Conservation (phyloP, 2,797 vertebrate genomes). For the Buceros bicornis region DNA sequence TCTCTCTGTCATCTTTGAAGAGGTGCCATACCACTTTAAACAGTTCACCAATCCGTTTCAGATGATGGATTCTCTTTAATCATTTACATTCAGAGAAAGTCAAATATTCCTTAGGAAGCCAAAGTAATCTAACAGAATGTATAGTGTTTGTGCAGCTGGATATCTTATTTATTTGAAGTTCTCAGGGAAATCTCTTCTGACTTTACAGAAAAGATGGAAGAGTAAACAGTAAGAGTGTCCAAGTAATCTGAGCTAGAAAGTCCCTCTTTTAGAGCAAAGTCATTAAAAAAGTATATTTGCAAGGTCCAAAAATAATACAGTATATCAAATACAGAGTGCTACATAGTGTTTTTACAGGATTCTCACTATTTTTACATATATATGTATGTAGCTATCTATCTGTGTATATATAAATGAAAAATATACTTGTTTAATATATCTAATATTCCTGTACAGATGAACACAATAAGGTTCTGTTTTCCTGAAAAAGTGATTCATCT, state of each 20-base stretch:
- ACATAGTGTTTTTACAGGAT: conserved; percentile 74
- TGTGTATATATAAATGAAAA: not conserved
- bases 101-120: conserved; percentile 83
- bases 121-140: conserved; percentile 82
- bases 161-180: conserved; percentile 92
- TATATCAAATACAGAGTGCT: conserved; percentile 82
- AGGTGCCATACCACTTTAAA: conserved; percentile 67
- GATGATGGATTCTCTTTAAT: conserved; percentile 79
- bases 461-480: conserved; percentile 17
- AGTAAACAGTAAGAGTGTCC: conserved; percentile 85
- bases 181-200: conserved; percentile 89
- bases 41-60: conserved; percentile 76
- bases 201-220: conserved; percentile 83
- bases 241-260: conserved; percentile 86
- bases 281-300: conserved; percentile 83
- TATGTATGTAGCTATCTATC: not conserved
- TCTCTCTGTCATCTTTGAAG: conserved; percentile 37
- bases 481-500: not conserved
- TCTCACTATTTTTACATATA: conserved; percentile 57
- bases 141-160: conserved; percentile 96
- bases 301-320: conserved; percentile 87
- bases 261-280: conserved; percentile 83
- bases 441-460: conserved; percentile 52
- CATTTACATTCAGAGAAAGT: conserved; percentile 82
- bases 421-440: not conserved